Base-by-base conservation (phyloP, 2,113 vertebrate genomes). In the Alexandromys fortis region DNA sequence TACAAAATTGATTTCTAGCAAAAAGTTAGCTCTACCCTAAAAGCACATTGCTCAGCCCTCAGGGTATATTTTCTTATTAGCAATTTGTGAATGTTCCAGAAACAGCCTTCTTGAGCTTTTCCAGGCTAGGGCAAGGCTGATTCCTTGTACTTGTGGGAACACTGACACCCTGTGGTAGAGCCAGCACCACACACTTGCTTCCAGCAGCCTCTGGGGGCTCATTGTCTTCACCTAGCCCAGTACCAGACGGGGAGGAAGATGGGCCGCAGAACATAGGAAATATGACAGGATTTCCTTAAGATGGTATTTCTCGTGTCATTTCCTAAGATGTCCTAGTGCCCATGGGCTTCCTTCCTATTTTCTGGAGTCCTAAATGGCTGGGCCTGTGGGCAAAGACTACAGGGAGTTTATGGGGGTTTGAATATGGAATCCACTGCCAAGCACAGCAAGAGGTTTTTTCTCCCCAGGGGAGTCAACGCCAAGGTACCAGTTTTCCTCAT, bases 121-220 rank as follows among this genome's bases (percentile, higher is more conserved):
- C 30, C 33, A 3, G 1, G 82, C 58, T 85, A 13, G 42, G 82
- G 92, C 6, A 16, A 61, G 16, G 5, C 0, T 17, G 38, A 76
- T 35, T 8, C 7, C 0, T 61, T 30, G 49, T 95, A 94, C 81
- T 47, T 90, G 92, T 91, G 97, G 72, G 45, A 87, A 97, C 13
- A 98, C 96, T 96, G 98, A 88, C 98, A 98, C 97, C 98, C 89
- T 72, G 98, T 30, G 98, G 98, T 72, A 61, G 58, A 78, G 3
- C 24, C 0, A 0, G 83, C 13, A 82, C 65, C 42, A 58, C 72
- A 70, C 55, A 67, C 52, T 52, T 7, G 0, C 17, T 78, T 49
- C 4, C 0, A 0, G 38, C 28, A n/a, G 10, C 1, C 9, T 28
- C 47, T 30, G 1, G 2, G 12, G 2, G 19, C 21, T 49, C 90